Conservation (phyloP, 1,140 invertebrate species). For the Cecropterus lyciades region DNA sequence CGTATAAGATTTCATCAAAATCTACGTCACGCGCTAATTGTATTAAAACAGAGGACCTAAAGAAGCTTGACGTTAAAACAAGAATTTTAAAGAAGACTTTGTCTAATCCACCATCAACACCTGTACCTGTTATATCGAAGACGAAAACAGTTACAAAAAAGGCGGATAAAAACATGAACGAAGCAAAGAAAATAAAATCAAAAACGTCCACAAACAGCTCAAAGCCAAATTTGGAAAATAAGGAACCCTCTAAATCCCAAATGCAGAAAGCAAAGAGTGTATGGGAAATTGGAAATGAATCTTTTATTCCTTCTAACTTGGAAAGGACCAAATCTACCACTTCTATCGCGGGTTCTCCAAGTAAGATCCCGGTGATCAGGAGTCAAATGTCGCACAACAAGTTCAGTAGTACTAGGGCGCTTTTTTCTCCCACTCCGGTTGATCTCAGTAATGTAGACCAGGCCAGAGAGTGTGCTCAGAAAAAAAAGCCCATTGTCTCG, state of each 20-base stretch:
- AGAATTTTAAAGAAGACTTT: conserved; percentile 83
- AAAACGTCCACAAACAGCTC: conserved; percentile 59
- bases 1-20: conserved; percentile 81
- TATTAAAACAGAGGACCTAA: conserved; percentile 74
- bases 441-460: conserved; percentile 83
- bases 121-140: conserved; percentile 72
- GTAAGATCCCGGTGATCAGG: conserved; percentile 85
- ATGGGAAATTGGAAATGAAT: conserved; percentile 82
- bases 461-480: conserved; percentile 83
- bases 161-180: conserved; percentile 69
- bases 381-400: conserved; percentile 79
- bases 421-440: conserved; percentile 84
- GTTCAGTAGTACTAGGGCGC: conserved; percentile 78
- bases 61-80: conserved; percentile 82
- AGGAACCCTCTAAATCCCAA: conserved; percentile 65
- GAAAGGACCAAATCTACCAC: conserved; percentile 81
- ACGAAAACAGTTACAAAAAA: conserved; percentile 68
- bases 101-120: conserved; percentile 80
- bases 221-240: conserved; percentile 56
- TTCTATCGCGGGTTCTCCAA: conserved; percentile 84
- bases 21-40: conserved; percentile 58
- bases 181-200: conserved; percentile 72
- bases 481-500: conserved; percentile 68
- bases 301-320: conserved; percentile 62
- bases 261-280: conserved; percentile 85